Evolutionary conservation across 2,888 invertebrate species (phyloP), one percentile per base, ranked within the genome.

Genomic region (Protodeltote pygarga): DNA sequence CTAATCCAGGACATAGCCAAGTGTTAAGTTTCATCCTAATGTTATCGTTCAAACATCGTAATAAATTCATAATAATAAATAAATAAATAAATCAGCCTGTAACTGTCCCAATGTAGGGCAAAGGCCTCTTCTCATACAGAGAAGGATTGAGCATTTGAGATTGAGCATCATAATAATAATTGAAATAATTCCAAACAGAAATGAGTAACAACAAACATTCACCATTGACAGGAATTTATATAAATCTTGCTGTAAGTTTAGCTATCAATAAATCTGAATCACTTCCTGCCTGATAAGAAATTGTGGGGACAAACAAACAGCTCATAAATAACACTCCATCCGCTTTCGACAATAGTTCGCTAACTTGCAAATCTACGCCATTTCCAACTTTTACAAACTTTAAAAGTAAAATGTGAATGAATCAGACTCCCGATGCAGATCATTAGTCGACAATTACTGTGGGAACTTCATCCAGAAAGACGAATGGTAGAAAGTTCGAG

Each of bases 371-470:
- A 42, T 38, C 15, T 41, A 39, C 15, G 17, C 20, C 11, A 25
- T 35, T 55, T 40, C 21, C 15, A 37, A 37, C 37, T 53, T 28
- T 21, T 3, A 37, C 25, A 40, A 60, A 68, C 31, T 65, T 55
- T 33, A 14, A 24, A 27, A 41, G 29, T 46, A 64, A 63, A 58
- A 63, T 61, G 53, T 65, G 37, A 47, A 53, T 37, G 52, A 37
- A 64, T 58, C 53, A 58, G 60, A 55, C 54, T 60, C 52, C 38
- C 40, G 61, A 63, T 57, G 65, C 62, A 71, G 74, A 68, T 79
- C 77, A 77, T 80, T 79, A 82, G 79, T 59, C 67, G 64, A 74
- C 77, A 77, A 78, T 80, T 75, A 78, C 66, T 48, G 59, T 29
- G 49, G 24, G 59, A 65, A 65, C 55, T 75, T 71, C 63, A 72